Evolutionary conservation across 2,888 invertebrate species (phyloP), one percentile per base, ranked within the genome.

Genomic region (Drosophila maculinotata): DNA sequence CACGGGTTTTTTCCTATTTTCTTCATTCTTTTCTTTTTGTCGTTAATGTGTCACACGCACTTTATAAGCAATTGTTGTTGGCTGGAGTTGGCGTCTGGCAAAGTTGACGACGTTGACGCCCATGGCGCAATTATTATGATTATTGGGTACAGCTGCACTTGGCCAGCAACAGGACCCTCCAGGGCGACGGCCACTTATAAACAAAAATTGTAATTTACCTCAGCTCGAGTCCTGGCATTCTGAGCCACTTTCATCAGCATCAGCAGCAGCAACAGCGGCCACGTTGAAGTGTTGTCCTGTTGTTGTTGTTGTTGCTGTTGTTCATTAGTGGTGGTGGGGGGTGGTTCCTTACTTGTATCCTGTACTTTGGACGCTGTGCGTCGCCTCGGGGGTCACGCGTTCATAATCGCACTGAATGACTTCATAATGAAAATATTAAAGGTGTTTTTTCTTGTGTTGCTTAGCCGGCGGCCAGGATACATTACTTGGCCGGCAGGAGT

Each of bases 361-460:
- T 64, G 66, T 39, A 45, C 74, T 49, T 44, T 51, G 62, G 81
- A 65, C 49, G 86, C 83, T 75, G 83, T 72, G 69, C 51, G 59
- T 57, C 86, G 79, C 86, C 80, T 76, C 60, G 86, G 83, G 83
- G 83, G 88, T 85, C 83, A 86, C 88, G 83, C 83, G 79, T 69
- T 86, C 87, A 85, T 88, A 89, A 89, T 83, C 85, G 87, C 81
- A 72, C 80, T 70, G 76, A 88, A 88, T 82, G 87, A 89, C 76
- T 89, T 88, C 83, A 79, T 90, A 89, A 90, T 89, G 86, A 88
- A 89, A 89, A 89, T 88, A 89, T 89, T 87, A 89, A 90, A 89
- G 89, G 90, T 90, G 90, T 89, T 83, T 89, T 82, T 69, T 81
- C 76, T 67, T 72, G 36, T 64, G 66, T 51, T 65, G 52, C 76